Percentiles rank a stretch among this genome's conserved stretches.
These are phyloP conservation scores for Drosophila falleni DNA, from an alignment of 2,888 invertebrate genomes.

Conservation along the genomic window DNA sequence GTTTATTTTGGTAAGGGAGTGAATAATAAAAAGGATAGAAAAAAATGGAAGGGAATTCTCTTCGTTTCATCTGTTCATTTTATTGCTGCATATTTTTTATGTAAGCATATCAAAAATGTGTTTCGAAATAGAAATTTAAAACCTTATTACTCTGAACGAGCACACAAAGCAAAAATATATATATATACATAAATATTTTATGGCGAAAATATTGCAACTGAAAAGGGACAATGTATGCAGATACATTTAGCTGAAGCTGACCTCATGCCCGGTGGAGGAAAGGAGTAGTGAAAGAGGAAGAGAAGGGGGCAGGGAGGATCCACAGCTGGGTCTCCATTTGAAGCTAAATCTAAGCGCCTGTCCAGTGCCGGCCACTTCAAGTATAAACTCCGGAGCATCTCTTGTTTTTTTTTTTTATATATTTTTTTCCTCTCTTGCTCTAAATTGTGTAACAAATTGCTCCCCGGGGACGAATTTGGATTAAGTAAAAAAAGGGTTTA, in stretches of 20 bases:
- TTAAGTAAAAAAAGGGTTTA: conserved; percentile 81
- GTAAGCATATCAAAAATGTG: conserved; percentile 72
- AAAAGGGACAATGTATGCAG: conserved; percentile 79
- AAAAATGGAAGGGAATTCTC: conserved; percentile 10
- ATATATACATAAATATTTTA: conserved; percentile 75
- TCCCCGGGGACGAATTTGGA: conserved; percentile 82
- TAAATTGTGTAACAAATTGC: conserved; percentile 81
- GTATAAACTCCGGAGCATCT: conserved; percentile 42
- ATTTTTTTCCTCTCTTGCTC: conserved; percentile 47
- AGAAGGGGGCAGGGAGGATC: not conserved
- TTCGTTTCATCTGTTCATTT: conserved; percentile 45
- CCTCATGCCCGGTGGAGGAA: conserved; percentile 41
- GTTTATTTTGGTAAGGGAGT: not conserved
- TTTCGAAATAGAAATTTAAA: conserved; percentile 78
- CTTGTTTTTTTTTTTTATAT: conserved; percentile 14
- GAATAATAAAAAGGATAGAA: conserved; percentile 1
- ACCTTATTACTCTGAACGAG: conserved; percentile 68
- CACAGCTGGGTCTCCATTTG: conserved; percentile 38
- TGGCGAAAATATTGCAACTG: conserved; percentile 74
- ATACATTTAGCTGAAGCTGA: conserved; percentile 62
- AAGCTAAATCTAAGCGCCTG: conserved; percentile 68
- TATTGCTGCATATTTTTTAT: conserved; percentile 70
- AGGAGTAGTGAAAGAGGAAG: not conserved
- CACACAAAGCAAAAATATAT: conserved; percentile 44
- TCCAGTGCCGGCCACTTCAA: conserved; percentile 39